phyloP scores from a whole-genome alignment of 2,888 invertebrate genomes.

The Chalcosyrphus nemorum region DNA sequence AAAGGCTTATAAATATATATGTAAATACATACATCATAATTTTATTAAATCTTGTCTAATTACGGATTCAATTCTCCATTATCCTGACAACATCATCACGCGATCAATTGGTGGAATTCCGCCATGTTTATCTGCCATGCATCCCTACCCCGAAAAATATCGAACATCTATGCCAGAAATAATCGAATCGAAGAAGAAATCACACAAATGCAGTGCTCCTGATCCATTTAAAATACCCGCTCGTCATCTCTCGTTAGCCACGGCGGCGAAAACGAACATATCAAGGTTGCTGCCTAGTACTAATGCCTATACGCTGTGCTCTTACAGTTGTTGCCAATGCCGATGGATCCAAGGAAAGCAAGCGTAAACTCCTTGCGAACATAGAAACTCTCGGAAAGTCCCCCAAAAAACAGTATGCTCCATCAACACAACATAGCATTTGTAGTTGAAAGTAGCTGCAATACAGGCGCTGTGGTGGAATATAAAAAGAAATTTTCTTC shows the following conservation, averaged over 20 bases:
- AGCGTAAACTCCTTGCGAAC: slow-evolving; percentile 15
- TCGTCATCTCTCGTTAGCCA: slow-evolving; percentile 26
- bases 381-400: slow-evolving; percentile 28
- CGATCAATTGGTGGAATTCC: no score
- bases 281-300: slow-evolving; percentile 22
- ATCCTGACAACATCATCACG: slow-evolving; percentile 57
- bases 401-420: slow-evolving; percentile 35
- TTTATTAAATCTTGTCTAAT: no score
- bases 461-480: slow-evolving; percentile 48
- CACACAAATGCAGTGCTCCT: background rate
- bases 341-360: slow-evolving; percentile 30
- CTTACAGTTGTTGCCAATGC: slow-evolving; percentile 12
- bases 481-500: slow-evolving; percentile 63
- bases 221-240: slow-evolving; percentile 41
- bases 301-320: background rate
- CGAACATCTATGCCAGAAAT: slow-evolving; percentile 47
- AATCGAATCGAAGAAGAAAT: slow-evolving; percentile 27
- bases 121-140: slow-evolving; percentile 18
- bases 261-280: slow-evolving; percentile 30
- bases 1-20: no score
- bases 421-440: slow-evolving; percentile 38
- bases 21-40: no score
- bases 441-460: slow-evolving; percentile 18
- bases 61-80: no score
- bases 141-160: slow-evolving; percentile 2